Base-by-base conservation (phyloP, 2,888 invertebrate species). In the Glyphotaelius pellucidus region DNA sequence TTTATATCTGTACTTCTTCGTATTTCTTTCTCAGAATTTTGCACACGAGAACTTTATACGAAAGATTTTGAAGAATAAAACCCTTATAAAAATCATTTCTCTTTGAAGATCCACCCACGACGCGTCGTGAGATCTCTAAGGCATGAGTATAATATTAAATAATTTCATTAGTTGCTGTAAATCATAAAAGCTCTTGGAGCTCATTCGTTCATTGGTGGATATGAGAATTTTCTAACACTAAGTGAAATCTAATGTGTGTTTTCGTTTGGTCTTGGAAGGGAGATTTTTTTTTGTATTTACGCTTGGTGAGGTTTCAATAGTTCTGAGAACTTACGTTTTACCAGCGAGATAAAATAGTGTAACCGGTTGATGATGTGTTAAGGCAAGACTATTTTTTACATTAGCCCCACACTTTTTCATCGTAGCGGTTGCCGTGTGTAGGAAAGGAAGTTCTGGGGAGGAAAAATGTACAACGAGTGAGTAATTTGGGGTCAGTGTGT, bases 161-260 rank as follows among this genome's bases (percentile, higher is more conserved):
- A 83, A 83, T 86, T 86, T 42, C 47, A 42, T 86, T 42, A 47
- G 67, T 67, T 67, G 30, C 42, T 86, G 86, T 86, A 86, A 86
- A 87, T 79, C 90, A 90, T 38, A 79, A 52, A 42, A 90, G 84
- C 85, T 85, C 79, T 47, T 11, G 32, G 83, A 47, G 83, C 90
- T 47, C 83, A 90, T 42, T 30, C 42, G 47, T 86, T n/a, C 86
- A 30, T 35, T 30, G 32, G 42, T 19, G 25, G 80, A 90, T 32
- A n/a, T 79, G 67, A 52, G 90, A 38, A 79, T 83, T 90, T 32
- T 80, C n/a, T 7, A 80, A 42, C 35, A 80, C 89, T 80, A 80
- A 89, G 89, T 89, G 89, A 89, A 80, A 89, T 89, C 89, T 89
- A 89, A 89, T 89, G 89, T 89, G 35, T 80, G 67, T 89, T 89